Conservation (phyloP, 2,888 invertebrate species). For the Sphecodes monilicornis region DNA sequence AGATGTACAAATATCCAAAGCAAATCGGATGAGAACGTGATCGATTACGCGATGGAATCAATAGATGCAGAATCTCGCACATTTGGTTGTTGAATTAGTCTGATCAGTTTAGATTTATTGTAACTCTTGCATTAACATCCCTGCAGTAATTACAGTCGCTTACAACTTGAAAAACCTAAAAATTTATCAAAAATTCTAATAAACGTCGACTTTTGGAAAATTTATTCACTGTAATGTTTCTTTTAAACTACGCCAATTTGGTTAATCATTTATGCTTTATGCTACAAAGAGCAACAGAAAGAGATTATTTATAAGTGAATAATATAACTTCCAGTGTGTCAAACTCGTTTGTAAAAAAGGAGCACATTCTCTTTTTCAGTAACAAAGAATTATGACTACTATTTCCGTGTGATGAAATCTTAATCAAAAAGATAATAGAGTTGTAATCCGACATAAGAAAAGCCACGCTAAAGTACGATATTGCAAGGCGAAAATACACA, state of each 20-base stretch:
- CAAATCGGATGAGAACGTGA: not conserved
- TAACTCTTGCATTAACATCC: not conserved
- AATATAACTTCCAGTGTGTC: too few relatives aligned
- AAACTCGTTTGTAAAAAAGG: not conserved
- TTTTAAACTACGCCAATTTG: too few relatives aligned
- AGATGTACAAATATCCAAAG: not conserved
- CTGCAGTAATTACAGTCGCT: not conserved
- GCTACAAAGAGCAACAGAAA: too few relatives aligned
- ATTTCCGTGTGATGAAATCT: not conserved
- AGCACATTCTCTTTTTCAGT: not conserved
- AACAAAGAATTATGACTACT: not conserved
- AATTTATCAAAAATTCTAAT: not conserved
- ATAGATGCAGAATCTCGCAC: not conserved
- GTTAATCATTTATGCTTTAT: too few relatives aligned
- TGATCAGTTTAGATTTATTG: not conserved
- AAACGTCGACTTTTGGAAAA: too few relatives aligned
- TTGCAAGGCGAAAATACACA: not conserved
- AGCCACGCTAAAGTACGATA: not conserved
- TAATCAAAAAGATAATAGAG: not conserved
- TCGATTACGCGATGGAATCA: not conserved
- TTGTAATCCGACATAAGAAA: not conserved
- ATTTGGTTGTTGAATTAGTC: not conserved
- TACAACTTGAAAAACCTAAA: not conserved
- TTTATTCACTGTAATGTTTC: too few relatives aligned
- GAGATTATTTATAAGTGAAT: too few relatives aligned